Evolutionary conservation across 2,888 invertebrate genomes (phyloP), one percentile per base, ranked within the genome.

Genomic region (Eupelmus urozonus): DNA sequence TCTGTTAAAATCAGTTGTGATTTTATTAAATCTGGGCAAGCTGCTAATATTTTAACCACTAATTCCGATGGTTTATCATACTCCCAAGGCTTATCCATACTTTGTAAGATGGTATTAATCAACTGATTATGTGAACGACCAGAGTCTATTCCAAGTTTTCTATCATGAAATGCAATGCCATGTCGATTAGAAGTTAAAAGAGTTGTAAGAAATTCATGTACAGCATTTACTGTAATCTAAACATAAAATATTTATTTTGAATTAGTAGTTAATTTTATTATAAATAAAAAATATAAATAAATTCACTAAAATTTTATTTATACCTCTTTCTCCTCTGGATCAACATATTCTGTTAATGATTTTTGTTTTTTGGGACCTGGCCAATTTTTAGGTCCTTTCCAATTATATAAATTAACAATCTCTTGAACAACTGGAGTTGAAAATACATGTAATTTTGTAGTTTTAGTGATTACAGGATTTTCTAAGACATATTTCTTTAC

Each of bases 101-200:
- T 92, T 23, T 94, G 91, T 57, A 96, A 85, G 29, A 95, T 92
- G 82, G 93, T 92, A 82, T 92, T 92, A 70, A 94, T 90, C 75
- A 93, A 91, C 79, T 91, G 91, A 87, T 94, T 94, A 82, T 92
- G 91, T 81, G 91, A 92, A 1, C 90, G 89, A 82, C 92, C 92
- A n/a, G 92, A 90, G 88, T 75, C 71, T 53, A 92, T 91, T 40
- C 94, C 95, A 34, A 94, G 87, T 2, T 91, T 90, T 82, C 92
- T 92, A 84, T 96, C 95, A 82, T 92, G 91, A 85, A 96, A 97
- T 82, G 94, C 93, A 13, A 97, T 92, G 7, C 97, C 97, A 85
- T 93, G 88, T 87, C 94, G 95, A 82, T 94, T 92, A 0, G 95
- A 95, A 1, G 96, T 95, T 80, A 96, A 93, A 1, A 97, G 88